A percentile compares a stretch with the other conserved stretches of the same genome.
phyloP scores from a whole-genome alignment of 2,113 vertebrate species.

The Pseudorectes ferrugineus region DNA sequence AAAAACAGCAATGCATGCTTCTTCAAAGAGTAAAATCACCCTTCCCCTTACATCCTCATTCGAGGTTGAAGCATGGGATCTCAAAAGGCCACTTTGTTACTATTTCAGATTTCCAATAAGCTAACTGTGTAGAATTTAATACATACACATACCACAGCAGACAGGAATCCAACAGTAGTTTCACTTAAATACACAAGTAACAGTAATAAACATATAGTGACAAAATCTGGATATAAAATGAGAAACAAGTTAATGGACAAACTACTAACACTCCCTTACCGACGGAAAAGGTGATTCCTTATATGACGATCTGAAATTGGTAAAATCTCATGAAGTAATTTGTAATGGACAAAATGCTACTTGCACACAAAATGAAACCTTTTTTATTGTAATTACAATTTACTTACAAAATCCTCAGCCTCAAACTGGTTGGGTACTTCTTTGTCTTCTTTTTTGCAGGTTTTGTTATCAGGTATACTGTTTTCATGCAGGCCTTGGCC shows the following conservation, averaged over 20 bases:
- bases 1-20: fast-evolving
- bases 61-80: neutral
- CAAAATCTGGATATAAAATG: neutral
- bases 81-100: neutral
- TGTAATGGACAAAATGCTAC: neutral
- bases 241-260: neutral
- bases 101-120: neutral
- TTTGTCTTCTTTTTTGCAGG: conserved; percentile 60
- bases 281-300: neutral
- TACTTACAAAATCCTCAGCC: conserved; percentile 84
- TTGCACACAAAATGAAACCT: neutral
- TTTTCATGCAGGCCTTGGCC: conserved; percentile 66
- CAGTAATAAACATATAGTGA: neutral
- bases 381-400: neutral
- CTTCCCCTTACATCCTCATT: neutral
- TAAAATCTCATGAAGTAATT: neutral
- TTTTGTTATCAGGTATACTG: conserved; percentile 56
- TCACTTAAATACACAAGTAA: neutral
- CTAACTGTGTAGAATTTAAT: neutral
- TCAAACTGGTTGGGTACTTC: conserved; percentile 74
- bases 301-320: neutral
- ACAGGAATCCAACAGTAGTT: neutral
- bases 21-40: neutral
- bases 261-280: neutral
- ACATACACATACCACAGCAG: neutral